Evolutionary conservation across 2,797 vertebrate species (phyloP).

Genomic region (Heliangelus exortis): DNA sequence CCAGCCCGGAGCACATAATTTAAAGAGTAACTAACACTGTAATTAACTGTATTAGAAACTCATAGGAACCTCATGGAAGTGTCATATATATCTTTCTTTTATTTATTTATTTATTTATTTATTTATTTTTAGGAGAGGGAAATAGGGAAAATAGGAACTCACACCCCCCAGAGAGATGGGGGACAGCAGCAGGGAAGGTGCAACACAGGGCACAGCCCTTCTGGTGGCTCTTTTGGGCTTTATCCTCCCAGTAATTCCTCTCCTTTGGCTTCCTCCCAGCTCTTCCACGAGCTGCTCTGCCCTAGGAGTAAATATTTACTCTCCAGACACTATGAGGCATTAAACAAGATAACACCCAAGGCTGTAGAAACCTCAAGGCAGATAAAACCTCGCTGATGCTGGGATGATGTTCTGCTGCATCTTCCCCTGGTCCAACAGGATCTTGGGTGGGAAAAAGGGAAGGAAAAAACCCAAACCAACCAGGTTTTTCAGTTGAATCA

Average conservation of each 20-base stretch:
- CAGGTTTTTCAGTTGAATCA: neutral
- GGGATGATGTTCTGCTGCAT: accelerated
- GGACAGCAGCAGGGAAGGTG: neutral
- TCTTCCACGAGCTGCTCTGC: neutral
- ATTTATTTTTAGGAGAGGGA: too few relatives aligned
- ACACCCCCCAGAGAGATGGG: too few relatives aligned
- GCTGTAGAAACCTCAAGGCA: neutral
- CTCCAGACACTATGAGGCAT: neutral
- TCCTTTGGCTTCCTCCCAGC: neutral
- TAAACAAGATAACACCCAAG: neutral
- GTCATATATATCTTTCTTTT: too few relatives aligned
- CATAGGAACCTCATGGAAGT: neutral
- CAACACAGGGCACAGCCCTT: accelerated
- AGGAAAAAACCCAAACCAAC: too few relatives aligned
- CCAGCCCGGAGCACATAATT: neutral
- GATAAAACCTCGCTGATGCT: accelerated
- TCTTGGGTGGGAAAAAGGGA: neutral
- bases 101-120: too few relatives aligned
- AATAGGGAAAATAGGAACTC: neutral
- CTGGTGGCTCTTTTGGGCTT: neutral
- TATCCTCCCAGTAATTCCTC: neutral
- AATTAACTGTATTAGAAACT: neutral
- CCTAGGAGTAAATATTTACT: neutral
- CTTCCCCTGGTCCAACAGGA: neutral
- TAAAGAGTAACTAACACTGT: neutral